Evolutionary conservation across 2,113 vertebrate genomes (phyloP).

Genomic region (Oreochromis aureus): DNA sequence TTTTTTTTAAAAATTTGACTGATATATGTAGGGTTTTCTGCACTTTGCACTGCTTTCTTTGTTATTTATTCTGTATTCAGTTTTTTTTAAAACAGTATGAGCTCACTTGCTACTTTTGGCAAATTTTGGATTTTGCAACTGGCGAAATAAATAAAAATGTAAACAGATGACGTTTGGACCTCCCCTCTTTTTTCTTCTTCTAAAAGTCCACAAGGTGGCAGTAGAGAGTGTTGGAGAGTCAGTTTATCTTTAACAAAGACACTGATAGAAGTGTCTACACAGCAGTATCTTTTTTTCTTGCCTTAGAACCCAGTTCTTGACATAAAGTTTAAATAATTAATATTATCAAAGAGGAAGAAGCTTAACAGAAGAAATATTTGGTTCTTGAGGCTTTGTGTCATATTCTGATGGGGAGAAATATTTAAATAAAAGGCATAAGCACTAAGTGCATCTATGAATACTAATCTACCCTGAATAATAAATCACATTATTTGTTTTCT

Average conservation of each 20-base stretch:
- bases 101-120: not conserved
- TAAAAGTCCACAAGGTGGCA: slow-evolving; percentile 58
- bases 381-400: not conserved
- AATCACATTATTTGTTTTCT: not conserved
- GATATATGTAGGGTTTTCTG: not conserved
- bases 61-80: not conserved
- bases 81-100: not conserved
- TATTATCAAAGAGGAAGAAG: not conserved
- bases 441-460: not conserved
- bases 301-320: not conserved
- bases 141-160: slow-evolving; percentile 9
- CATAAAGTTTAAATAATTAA: not conserved
- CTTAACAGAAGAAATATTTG: not conserved
- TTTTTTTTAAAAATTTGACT: not conserved
- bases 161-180: not conserved
- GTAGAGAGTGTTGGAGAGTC: slow-evolving; percentile 26
- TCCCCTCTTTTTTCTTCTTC: not conserved
- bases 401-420: not conserved
- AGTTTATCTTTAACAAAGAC: not conserved
- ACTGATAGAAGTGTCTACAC: not conserved
- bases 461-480: not conserved
- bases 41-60: not conserved
- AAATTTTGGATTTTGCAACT: not conserved
- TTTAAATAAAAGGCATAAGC: not conserved
- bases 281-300: not conserved